phyloP scores from a whole-genome alignment of 2,113 vertebrate genomes.

The Ptilorrhoa leucosticta region DNA sequence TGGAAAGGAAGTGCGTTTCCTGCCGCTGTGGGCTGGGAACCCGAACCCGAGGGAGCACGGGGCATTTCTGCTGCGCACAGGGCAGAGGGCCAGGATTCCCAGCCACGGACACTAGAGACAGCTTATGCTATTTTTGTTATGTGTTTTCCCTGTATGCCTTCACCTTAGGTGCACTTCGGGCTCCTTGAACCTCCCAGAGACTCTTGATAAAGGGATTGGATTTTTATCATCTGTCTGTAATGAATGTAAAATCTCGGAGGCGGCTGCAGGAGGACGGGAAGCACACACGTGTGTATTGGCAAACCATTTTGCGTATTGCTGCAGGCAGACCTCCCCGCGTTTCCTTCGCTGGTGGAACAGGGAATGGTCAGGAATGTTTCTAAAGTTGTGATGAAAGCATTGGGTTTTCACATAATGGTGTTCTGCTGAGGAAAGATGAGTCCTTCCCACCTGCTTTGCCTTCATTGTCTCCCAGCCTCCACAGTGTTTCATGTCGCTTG shows the following conservation, averaged over 20 bases:
- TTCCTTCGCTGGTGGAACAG: background rate
- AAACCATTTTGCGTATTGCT: background rate
- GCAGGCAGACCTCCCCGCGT: background rate
- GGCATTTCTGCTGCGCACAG: background rate
- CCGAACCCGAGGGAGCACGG: background rate
- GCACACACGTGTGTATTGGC: background rate
- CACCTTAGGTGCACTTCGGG: background rate
- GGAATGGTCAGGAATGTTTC: background rate
- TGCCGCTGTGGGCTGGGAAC: background rate
- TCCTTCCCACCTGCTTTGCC: background rate
- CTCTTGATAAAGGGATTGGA: background rate
- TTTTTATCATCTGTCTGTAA: background rate
- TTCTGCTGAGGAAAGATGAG: background rate
- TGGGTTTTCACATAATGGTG: background rate
- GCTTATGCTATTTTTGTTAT: background rate
- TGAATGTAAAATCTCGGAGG: background rate
- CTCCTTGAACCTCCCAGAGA: background rate
- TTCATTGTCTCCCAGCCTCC: background rate
- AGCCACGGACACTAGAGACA: background rate
- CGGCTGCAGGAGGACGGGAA: background rate
- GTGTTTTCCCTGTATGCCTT: background rate
- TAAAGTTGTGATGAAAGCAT: background rate
- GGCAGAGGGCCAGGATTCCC: background rate
- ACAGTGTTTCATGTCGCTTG: background rate
- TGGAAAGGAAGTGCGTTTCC: background rate